Conservation (phyloP, 2,113 vertebrate genomes). For the Spea bombifrons region DNA sequence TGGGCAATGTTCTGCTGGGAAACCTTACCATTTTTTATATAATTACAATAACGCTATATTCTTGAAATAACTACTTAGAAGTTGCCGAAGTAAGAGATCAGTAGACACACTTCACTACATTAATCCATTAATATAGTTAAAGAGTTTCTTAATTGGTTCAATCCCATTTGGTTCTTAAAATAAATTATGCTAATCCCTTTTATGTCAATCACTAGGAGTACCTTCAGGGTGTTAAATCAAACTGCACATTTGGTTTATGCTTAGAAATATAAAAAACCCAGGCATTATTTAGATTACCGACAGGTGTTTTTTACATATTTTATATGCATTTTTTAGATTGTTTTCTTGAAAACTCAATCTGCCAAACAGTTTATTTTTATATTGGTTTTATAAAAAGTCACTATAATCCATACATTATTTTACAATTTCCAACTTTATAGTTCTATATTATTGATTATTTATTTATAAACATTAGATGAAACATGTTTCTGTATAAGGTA, state of each 20-base stretch:
- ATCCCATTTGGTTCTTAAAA: constrained; percentile 17
- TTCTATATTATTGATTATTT: no score
- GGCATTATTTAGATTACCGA: background rate
- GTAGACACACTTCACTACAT: background rate
- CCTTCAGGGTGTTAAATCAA: constrained; percentile 14
- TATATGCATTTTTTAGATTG: background rate
- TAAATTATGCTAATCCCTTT: constrained; percentile 28
- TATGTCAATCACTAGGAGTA: constrained; percentile 13
- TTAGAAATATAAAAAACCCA: background rate
- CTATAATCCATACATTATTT: no score
- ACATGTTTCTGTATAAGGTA: no score
- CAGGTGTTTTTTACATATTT: constrained; percentile 28
- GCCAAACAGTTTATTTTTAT: background rate
- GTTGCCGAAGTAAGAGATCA: background rate
- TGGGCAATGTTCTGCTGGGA: no score
- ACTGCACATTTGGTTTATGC: background rate
- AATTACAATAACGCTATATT: background rate
- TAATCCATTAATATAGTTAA: background rate
- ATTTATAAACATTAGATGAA: no score
- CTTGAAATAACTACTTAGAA: background rate
- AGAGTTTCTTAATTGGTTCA: constrained; percentile 24
- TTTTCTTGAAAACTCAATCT: constrained; percentile 25
- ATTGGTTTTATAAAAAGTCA: background rate
- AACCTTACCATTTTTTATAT: no score
- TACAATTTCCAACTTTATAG: no score